Evolutionary conservation across 2,888 invertebrate genomes (phyloP).

Genomic region (Cephonodes hylas): DNA sequence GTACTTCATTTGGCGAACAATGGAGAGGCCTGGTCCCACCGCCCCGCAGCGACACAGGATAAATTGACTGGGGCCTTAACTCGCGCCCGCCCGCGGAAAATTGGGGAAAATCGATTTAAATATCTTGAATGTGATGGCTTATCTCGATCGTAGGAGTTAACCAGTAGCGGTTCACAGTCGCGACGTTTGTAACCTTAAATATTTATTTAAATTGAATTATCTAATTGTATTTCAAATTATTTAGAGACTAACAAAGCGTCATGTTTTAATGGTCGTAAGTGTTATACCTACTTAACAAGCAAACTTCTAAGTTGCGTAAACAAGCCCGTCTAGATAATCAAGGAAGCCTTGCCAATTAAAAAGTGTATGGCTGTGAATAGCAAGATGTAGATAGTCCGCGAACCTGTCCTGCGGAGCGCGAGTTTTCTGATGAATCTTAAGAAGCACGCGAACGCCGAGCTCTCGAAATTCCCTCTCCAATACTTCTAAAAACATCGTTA

Average conservation of each 20-base stretch:
- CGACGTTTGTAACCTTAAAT: neutral
- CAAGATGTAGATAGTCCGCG: constrained; percentile 60
- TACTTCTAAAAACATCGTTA: constrained; percentile 14
- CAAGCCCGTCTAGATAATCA: constrained; percentile 37
- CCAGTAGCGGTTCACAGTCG: constrained; percentile 34
- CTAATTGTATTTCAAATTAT: too few relatives aligned
- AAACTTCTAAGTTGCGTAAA: constrained; percentile 16
- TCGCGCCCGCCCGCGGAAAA: constrained; percentile 76
- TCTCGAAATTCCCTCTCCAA: constrained; percentile 35
- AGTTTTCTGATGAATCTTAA: constrained; percentile 50
- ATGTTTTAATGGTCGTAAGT: neutral
- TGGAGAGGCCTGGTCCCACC: constrained; percentile 56
- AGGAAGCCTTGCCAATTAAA: constrained; percentile 63
- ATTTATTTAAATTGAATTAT: neutral
- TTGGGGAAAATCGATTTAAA: constrained; percentile 81
- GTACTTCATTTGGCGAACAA: constrained; percentile 79
- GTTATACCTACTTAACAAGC: neutral
- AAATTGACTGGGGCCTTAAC: constrained; percentile 74
- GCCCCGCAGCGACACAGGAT: constrained; percentile 70
- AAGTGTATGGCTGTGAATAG: constrained; percentile 51
- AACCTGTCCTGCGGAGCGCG: constrained; percentile 31
- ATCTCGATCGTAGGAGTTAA: constrained; percentile 67
- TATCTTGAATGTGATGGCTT: constrained; percentile 77
- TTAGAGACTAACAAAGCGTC: too few relatives aligned
- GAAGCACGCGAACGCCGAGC: constrained; percentile 52